Base-by-base conservation (phyloP, 92 coral and sea anemone species). In the Bergia sp. region DNA sequence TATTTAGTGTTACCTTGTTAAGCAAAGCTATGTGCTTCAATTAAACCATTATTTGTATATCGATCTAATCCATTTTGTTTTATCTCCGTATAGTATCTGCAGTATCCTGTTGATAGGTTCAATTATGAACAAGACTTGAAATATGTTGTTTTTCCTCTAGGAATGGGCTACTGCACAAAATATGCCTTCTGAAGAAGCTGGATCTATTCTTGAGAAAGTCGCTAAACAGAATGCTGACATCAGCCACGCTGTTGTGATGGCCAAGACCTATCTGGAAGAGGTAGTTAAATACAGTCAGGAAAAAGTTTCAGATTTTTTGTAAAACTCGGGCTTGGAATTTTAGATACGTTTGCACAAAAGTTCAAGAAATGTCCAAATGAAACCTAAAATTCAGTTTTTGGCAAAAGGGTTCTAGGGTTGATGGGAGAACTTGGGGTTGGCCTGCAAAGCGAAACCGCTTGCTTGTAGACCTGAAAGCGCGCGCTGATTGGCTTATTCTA, bases 201-300 rank as follows among this genome's bases (percentile, higher is more conserved):
- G 89, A 23, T 36, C 75, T 53, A 73, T 89, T 58, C 85, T 95
- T 39, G 94, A 89, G 66, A 89, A 86, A 82, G 86, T 92, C 49
- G 86, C 93, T 23, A 93, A 91, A 61, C 73, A 86, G 73, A 92
- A 93, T 88, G 92, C 90, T 16, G 89, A 93, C 77, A 81, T 94
- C 36, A 90, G 86, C 36, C 91, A 92, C 75, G 91, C 86, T 23
- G 90, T 95, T 12, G 75, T 72, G 64, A 91, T 91, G 89, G 92
- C 98, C 20, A 93, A 92, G 67, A 90, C 72, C 78, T 93, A 92
- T 61, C 82, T 95, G 82, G 84, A 92, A 69, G 89, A 95, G 96
- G 98, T 95, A 92, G 58, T 72, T 13, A 4, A 20, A 8, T 18
- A 41, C 38, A 40, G 5, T 73, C 10, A 36, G 36, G 37, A 2